These are phyloP conservation scores for Perodicticus potto DNA, from an alignment of 2,797 vertebrate species.

Conservation along the genomic window DNA sequence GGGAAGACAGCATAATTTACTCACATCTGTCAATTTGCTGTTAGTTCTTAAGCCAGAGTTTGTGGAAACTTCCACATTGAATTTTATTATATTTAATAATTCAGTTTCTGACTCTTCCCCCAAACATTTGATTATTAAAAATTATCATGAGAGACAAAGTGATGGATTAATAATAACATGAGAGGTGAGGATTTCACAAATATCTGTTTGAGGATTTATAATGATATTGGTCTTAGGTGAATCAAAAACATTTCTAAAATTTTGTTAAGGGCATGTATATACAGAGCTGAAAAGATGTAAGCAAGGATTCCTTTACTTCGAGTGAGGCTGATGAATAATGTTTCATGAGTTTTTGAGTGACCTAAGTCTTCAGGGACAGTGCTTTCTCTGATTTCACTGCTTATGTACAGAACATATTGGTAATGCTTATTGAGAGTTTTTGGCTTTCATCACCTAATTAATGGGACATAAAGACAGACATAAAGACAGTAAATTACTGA, in stretches of 20 bases:
- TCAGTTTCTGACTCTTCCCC: not conserved
- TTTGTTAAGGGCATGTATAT: constrained; percentile 72
- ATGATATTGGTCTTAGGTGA: constrained; percentile 16
- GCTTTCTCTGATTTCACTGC: constrained; percentile 83
- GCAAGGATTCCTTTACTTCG: constrained; percentile 82
- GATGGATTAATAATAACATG: constrained; percentile 59
- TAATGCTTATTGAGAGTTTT: constrained; percentile 88
- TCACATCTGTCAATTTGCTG: not conserved
- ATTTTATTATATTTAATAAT: constrained; percentile 8
- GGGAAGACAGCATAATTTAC: not conserved
- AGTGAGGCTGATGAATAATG: constrained; percentile 86
- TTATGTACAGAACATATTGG: constrained; percentile 83
- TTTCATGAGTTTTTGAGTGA: constrained; percentile 86
- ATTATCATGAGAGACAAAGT: constrained; percentile 39
- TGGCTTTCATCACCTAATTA: constrained; percentile 87
- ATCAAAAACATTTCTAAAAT: constrained; percentile 76
- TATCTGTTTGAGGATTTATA: constrained; percentile 67
- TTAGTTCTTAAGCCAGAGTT: not conserved
- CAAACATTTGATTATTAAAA: constrained; percentile 19
- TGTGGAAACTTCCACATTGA: not conserved
- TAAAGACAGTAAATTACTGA: constrained; percentile 82
- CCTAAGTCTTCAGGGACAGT: constrained; percentile 83
- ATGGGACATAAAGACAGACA: constrained; percentile 82
- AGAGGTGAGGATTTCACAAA: not conserved
- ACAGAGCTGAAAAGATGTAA: constrained; percentile 85